phyloP scores from a whole-genome alignment of 2,797 vertebrate species.

The Pangasius larnaudii region DNA sequence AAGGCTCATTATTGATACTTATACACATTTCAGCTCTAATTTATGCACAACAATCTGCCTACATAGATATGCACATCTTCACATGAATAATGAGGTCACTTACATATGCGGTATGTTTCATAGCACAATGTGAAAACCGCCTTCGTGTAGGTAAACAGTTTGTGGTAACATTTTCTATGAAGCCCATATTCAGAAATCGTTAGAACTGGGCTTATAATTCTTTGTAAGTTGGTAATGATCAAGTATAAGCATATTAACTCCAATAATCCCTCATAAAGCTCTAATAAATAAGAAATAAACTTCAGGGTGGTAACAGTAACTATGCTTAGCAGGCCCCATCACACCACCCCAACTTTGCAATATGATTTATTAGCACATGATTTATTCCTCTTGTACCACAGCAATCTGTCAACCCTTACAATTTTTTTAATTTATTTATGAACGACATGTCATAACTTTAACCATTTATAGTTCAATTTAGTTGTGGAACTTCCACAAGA shows the following conservation, averaged over 20 bases:
- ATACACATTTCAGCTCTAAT: conserved; percentile 25
- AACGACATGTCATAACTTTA: background rate
- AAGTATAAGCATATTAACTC: background rate
- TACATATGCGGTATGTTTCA: background rate
- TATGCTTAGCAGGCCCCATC: background rate
- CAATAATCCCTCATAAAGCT: background rate
- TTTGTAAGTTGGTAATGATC: background rate
- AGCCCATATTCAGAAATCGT: background rate
- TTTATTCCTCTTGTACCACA: background rate
- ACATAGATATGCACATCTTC: background rate
- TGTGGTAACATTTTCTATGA: background rate
- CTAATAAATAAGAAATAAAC: background rate
- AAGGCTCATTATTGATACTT: background rate
- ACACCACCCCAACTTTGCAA: background rate
- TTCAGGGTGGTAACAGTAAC: background rate
- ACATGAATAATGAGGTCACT: background rate
- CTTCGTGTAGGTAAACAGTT: background rate
- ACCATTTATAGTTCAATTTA: background rate
- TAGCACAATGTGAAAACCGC: too few species aligned
- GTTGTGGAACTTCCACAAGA: background rate
- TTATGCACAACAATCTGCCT: conserved; percentile 6
- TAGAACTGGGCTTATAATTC: background rate
- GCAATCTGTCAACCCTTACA: background rate
- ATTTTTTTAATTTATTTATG: background rate
- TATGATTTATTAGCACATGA: background rate